A percentile compares a stretch with the other conserved stretches of the same genome.
phyloP scores from a whole-genome alignment of 2,888 invertebrate genomes.

The Drosophila histrio region DNA sequence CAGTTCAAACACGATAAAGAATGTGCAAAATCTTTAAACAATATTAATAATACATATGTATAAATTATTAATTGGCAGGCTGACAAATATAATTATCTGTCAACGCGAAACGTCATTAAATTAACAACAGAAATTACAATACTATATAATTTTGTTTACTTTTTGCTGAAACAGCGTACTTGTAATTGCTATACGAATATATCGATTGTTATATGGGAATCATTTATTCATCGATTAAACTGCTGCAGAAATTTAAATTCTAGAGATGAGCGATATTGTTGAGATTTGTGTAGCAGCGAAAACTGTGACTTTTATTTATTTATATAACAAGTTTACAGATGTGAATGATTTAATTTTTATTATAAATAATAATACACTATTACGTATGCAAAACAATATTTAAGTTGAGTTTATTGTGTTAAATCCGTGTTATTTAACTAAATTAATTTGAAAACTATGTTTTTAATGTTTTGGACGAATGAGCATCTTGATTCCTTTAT shows the following conservation, averaged over 20 bases:
- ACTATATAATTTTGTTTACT: not conserved
- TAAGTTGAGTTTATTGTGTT: too few species aligned
- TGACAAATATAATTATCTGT: not conserved
- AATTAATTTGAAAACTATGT: too few species aligned
- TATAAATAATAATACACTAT: too few species aligned
- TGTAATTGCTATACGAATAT: not conserved
- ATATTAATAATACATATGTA: too few species aligned
- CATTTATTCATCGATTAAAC: not conserved
- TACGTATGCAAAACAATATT: too few species aligned
- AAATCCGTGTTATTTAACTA: too few species aligned
- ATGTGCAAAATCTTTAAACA: too few species aligned
- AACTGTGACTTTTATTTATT: too few species aligned
- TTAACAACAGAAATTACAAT: not conserved
- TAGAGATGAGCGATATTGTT: too few species aligned
- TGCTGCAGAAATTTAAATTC: not conserved
- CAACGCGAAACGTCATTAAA: not conserved
- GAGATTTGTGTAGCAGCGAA: too few species aligned
- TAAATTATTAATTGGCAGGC: not conserved
- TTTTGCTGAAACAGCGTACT: not conserved
- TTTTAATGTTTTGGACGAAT: not conserved
- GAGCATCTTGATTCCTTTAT: constrained; percentile 1
- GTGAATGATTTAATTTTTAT: too few species aligned
- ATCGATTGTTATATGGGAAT: not conserved
- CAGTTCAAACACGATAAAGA: not conserved
- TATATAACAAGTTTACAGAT: too few species aligned